Evolutionary conservation across 1,140 invertebrate genomes (phyloP), one percentile per base, ranked within the genome.

Genomic region (Leguminivora glycinivorella): DNA sequence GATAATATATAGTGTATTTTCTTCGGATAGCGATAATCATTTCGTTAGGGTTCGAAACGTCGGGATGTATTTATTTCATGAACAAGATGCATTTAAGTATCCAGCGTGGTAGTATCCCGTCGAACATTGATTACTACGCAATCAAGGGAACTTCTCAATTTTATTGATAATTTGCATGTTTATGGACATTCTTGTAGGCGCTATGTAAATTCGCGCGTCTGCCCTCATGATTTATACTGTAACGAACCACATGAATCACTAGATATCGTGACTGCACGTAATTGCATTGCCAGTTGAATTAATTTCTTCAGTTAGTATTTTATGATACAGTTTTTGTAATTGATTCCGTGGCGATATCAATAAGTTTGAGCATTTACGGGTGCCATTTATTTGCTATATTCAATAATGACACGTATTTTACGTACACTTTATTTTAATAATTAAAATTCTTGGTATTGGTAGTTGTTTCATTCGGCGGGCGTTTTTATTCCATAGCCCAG

Each of bases 211-310:
- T 82, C 77, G 80, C 80, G 79, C 78, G 80, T 84, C 81, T 76
- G 58, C 67, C 69, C 66, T 67, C 63, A 84, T 87, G 83, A 87
- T 84, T 85, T 87, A 87, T 80, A 72, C 77, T 69, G 76, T 78
- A 84, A 83, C 82, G 83, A 84, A 78, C 72, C 74, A 80, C 82
- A 82, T 89, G 87, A 89, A 89, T 89, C 83, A 87, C 72, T 75
- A 71, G 74, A 75, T 83, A 73, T 88, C 88, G 88, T 90, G 88
- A 90, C 86, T 74, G 77, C 73, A 73, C 76, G 84, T 90, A 90
- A 90, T 90, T 90, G 88, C 84, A 80, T 83, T 76, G 82, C 82
- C 84, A 83, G 84, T 88, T 85, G 86, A 88, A 88, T 90, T 88
- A 86, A 87, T 85, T 83, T 81, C 85, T 86, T 82, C 81, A 80